Base-by-base conservation (phyloP, 2,888 invertebrate genomes). In the Drosophila tanythrix region DNA sequence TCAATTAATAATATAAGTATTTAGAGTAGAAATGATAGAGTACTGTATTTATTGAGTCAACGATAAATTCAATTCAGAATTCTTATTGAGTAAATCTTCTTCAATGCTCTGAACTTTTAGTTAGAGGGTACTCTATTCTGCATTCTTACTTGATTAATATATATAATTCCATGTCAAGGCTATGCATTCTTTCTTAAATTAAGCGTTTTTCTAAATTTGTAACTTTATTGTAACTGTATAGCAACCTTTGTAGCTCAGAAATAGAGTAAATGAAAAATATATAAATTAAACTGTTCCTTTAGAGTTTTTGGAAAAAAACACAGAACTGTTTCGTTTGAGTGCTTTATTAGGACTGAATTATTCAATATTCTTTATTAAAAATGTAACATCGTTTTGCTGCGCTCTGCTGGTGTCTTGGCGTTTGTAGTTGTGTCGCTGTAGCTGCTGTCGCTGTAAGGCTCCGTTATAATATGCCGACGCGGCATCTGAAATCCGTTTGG, bases 151-250 rank as follows among this genome's bases (percentile, higher is more conserved):
- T 43, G 6, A 43, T 43, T 1, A 13, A 21, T 21, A 21, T 3
- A 13, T 13, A 3, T 43, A 43, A 43, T 21, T 21, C 11, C 13
- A 43, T 13, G 6, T 13, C 13, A 43, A 43, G 6, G 21, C 10
- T 68, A 70, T 56, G 50, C 56, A 51, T 43, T n/a, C 15, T 36
- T 40, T 40, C 8, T n/a, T 40, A 38, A 8, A 38, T 10, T 38
- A 8, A 38, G 3, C 0, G 33, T 36, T 36, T n/a, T 38, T n/a
- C 0, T n/a, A 8, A 3, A 31, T 31, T 8, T 31, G 2, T 1
- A 10, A n/a, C 3, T n/a, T n/a, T 3, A 38, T 2, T 38, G 8
- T 18, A 38, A 8, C 3, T 38, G 38, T 1, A n/a, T 38, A 38
- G 0, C 1, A 10, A 4, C 1, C 40, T n/a, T 3, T 40, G 8